Conservation (phyloP, 1,140 invertebrate species). For the Argopecten irradians region DNA sequence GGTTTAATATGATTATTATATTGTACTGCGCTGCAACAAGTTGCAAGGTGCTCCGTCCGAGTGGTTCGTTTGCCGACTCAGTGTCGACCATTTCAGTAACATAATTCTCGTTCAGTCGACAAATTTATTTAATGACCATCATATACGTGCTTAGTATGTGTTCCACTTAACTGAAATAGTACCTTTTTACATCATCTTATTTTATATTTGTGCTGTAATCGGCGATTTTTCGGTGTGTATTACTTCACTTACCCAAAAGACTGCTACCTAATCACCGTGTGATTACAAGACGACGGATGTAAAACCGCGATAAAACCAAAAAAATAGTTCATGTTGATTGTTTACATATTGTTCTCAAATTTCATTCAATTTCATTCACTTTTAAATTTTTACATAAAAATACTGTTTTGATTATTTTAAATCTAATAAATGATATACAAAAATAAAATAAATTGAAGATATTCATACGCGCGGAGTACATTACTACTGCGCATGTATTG, state of each 20-base stretch:
- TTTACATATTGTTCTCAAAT: not conserved
- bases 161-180: not conserved
- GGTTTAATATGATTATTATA: too few species aligned
- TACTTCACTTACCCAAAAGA: not conserved
- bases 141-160: not conserved
- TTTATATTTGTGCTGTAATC: not conserved
- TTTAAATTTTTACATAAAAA: not conserved
- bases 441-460: not conserved
- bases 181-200: not conserved
- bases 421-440: not conserved
- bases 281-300: conserved; percentile 15
- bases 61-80: too few species aligned
- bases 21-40: too few species aligned
- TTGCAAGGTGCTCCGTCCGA: too few species aligned
- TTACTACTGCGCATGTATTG: not conserved
- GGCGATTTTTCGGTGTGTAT: not conserved
- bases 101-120: not conserved
- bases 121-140: not conserved
- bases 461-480: not conserved
- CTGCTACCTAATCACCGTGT: not conserved
- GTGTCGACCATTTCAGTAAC: not conserved
- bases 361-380: not conserved
- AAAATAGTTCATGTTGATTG: not conserved
- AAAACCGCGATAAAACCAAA: not conserved
- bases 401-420: not conserved